These are phyloP conservation scores for Lasioglossum leucozonium DNA, from an alignment of 2,888 invertebrate genomes.

Conservation along the genomic window DNA sequence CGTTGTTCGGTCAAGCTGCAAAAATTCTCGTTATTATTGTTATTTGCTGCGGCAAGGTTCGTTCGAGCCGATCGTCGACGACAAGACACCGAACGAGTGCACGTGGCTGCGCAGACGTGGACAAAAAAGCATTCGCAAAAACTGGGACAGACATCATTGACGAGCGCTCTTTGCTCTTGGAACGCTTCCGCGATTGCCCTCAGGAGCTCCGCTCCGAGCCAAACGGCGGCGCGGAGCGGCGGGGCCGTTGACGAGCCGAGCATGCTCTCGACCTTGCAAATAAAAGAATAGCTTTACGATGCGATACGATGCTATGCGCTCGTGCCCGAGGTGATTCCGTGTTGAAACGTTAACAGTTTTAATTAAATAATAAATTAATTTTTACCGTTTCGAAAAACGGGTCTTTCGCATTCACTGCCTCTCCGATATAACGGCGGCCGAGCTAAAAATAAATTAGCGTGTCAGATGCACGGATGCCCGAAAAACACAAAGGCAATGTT, in stretches of 20 bases:
- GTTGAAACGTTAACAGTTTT: neutral
- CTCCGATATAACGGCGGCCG: neutral
- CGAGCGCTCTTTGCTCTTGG: neutral
- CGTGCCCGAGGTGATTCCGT: neutral
- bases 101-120: neutral
- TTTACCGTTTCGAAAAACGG: neutral
- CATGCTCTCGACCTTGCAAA: neutral
- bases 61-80: neutral
- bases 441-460: neutral
- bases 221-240: neutral
- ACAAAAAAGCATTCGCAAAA: neutral
- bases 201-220: neutral
- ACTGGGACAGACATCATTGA: neutral
- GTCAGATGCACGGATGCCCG: neutral
- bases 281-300: neutral
- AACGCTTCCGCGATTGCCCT: neutral
- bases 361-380: neutral
- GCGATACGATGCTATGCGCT: neutral
- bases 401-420: neutral
- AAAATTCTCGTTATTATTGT: neutral
- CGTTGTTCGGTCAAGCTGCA: neutral
- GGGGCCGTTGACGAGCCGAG: neutral
- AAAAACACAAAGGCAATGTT: neutral
- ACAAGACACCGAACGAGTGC: neutral
- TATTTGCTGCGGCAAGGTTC: neutral